Percentiles rank a stretch among this genome's conserved stretches.
phyloP scores from a whole-genome alignment of 2,888 invertebrate species.

The Drosophila picticornis region DNA sequence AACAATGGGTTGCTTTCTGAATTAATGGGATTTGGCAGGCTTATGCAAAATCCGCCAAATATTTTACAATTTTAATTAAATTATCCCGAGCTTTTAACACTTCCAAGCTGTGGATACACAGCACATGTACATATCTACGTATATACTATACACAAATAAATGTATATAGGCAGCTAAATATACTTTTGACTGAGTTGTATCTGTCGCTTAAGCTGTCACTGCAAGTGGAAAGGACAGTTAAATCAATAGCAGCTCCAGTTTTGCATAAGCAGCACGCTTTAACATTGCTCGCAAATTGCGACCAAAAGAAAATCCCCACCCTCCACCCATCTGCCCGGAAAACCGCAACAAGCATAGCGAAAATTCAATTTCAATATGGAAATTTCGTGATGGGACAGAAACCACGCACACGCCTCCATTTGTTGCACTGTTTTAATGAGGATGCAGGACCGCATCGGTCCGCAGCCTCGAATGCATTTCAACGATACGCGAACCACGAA shows the following conservation, averaged over 20 bases:
- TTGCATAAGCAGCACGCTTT: constrained; percentile 24
- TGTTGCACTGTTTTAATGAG: constrained; percentile 45
- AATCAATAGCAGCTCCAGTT: constrained; percentile 39
- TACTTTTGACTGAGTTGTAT: constrained; percentile 23
- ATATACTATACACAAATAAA: constrained; percentile 1
- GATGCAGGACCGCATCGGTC: constrained; percentile 21
- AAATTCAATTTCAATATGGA: constrained; percentile 83
- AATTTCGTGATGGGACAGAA: constrained; percentile 51
- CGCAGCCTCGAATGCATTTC: constrained; percentile 38
- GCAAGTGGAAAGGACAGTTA: constrained; percentile 36
- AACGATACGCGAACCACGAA: constrained; percentile 38
- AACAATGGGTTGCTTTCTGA: constrained; percentile 82
- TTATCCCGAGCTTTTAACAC: constrained; percentile 70
- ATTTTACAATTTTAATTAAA: constrained; percentile 83
- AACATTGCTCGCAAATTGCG: constrained; percentile 20
- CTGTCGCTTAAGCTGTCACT: constrained; percentile 30
- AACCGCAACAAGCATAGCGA: constrained; percentile 69
- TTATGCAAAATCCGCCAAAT: constrained; percentile 81
- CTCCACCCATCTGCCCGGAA: constrained; percentile 3
- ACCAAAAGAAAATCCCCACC: constrained; percentile 32
- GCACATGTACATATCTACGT: not conserved
- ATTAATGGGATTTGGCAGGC: constrained; percentile 83
- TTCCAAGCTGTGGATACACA: constrained; percentile 37
- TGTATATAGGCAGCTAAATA: constrained; percentile 12
- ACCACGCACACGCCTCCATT: constrained; percentile 33